These are phyloP conservation scores for Ctenoplectra terminalis DNA, from an alignment of 1,140 invertebrate genomes.

Conservation along the genomic window DNA sequence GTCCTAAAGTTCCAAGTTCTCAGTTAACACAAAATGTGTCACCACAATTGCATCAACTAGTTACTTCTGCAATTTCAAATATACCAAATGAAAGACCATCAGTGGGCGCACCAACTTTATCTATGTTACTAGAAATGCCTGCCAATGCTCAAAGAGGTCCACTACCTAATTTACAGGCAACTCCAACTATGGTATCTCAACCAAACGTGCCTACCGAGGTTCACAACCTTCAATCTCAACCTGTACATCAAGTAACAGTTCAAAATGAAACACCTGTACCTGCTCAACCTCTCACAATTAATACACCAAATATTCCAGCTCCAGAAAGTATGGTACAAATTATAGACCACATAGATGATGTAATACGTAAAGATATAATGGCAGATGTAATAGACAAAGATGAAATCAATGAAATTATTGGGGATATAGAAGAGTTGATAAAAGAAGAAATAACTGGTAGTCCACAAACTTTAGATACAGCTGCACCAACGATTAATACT, in stretches of 20 bases:
- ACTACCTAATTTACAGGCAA: constrained; percentile 67
- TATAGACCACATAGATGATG: constrained; percentile 79
- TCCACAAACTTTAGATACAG: constrained; percentile 68
- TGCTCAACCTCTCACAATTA: constrained; percentile 31
- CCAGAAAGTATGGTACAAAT: constrained; percentile 78
- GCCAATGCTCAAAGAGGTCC: constrained; percentile 72
- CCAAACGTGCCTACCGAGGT: constrained; percentile 23
- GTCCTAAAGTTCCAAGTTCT: constrained; percentile 77
- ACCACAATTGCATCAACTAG: constrained; percentile 80
- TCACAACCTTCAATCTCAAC: constrained; percentile 48
- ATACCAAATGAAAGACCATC: constrained; percentile 83
- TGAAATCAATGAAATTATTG: constrained; percentile 82
- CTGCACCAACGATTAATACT: constrained; percentile 55
- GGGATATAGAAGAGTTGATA: constrained; percentile 81
- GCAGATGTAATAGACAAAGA: constrained; percentile 80
- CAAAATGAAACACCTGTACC: constrained; percentile 40
- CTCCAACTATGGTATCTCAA: constrained; percentile 33
- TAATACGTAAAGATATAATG: constrained; percentile 80
- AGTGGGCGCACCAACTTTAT: constrained; percentile 86
- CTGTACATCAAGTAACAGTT: constrained; percentile 44
- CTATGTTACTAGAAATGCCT: constrained; percentile 85
- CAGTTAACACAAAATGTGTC: constrained; percentile 73
- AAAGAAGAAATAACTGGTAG: constrained; percentile 80
- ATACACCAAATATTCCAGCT: constrained; percentile 67
- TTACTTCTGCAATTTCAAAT: constrained; percentile 78